These are phyloP conservation scores for Muscicapa comitata DNA, from an alignment of 2,797 vertebrate species.

Conservation along the genomic window DNA sequence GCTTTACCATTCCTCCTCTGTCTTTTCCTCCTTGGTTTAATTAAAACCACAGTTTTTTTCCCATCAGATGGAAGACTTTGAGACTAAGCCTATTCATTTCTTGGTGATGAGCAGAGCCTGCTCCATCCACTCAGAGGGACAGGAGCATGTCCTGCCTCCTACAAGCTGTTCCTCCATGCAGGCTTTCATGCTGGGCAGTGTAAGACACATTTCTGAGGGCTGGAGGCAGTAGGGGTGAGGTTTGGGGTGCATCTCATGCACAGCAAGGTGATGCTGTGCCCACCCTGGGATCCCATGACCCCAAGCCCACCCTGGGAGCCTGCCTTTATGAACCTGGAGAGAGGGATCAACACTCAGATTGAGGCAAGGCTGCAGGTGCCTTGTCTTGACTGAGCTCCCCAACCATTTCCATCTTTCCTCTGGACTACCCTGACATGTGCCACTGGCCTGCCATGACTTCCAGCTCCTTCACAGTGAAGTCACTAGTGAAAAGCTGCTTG, in stretches of 20 bases:
- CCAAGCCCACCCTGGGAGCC: background rate
- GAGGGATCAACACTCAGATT: accelerated
- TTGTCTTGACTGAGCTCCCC: background rate
- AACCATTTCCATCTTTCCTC: background rate
- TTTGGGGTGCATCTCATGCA: background rate
- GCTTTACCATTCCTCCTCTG: background rate
- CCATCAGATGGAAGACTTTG: background rate
- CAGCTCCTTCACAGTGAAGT: background rate
- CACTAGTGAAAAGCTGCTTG: background rate
- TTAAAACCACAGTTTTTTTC: background rate
- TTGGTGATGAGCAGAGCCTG: background rate
- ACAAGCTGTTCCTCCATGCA: background rate
- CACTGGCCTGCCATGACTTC: background rate
- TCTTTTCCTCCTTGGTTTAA: background rate
- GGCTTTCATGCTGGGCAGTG: background rate
- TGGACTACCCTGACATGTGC: background rate
- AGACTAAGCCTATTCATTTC: background rate
- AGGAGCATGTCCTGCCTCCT: background rate
- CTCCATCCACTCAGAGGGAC: background rate
- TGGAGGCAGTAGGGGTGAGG: background rate
- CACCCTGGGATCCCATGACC: too few species aligned
- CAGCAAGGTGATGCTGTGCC: background rate
- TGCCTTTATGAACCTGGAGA: background rate
- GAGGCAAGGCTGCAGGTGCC: background rate
- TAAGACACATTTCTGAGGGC: background rate